A percentile compares a stretch with the other conserved stretches of the same genome.
Evolutionary conservation across 2,797 vertebrate genomes (phyloP).

Genomic region (Poecilia wingei): DNA sequence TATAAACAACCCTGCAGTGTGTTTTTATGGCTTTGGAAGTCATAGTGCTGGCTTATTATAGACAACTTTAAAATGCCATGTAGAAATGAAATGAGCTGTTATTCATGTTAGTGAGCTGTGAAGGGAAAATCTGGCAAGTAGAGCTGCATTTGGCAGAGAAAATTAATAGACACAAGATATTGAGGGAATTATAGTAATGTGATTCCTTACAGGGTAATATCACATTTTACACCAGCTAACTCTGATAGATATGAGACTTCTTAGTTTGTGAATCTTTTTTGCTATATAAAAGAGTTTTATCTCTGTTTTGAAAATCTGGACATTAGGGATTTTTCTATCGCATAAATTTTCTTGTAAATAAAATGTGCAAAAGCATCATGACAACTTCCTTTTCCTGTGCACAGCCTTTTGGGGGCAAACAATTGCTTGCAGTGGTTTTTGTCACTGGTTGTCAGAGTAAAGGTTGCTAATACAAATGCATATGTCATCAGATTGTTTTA

Average conservation of each 20-base stretch:
- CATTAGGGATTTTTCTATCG: too few relatives aligned
- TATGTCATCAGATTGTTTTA: background rate
- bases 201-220: constrained; percentile 7
- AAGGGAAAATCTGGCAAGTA: constrained; percentile 4
- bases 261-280: constrained; percentile 1
- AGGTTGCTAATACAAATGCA: background rate
- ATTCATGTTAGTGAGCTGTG: constrained; percentile 26
- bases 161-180: background rate
- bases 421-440: background rate
- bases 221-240: constrained; percentile 6
- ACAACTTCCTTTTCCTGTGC: too few relatives aligned
- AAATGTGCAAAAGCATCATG: too few relatives aligned
- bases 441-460: background rate
- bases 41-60: constrained; percentile 51
- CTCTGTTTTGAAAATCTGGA: background rate
- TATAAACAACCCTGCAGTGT: constrained; percentile 3
- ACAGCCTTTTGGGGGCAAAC: background rate
- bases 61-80: constrained; percentile 34
- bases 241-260: constrained; percentile 4
- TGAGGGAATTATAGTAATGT: background rate
- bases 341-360: too few relatives aligned
- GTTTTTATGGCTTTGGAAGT: constrained; percentile 30
- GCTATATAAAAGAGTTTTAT: background rate
- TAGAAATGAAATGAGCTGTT: constrained; percentile 39
- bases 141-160: background rate